Conservation (phyloP, 1,140 invertebrate species). For the Parasteatoda tepidariorum region DNA sequence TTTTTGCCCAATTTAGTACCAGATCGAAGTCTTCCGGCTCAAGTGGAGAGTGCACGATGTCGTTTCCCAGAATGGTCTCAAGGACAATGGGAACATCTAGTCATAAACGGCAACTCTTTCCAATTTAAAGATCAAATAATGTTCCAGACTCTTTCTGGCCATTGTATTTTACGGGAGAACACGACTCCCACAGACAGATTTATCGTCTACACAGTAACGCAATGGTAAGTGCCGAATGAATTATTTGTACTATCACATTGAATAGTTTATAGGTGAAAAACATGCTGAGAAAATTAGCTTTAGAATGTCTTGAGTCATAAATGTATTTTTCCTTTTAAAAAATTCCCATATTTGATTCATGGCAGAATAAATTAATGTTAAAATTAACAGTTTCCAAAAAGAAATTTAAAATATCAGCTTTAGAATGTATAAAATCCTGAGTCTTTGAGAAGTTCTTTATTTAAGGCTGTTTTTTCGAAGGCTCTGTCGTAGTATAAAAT, state of each 20-base stretch:
- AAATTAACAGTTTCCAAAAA: no score
- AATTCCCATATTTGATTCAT: no score
- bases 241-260: no score
- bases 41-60: constrained; percentile 63
- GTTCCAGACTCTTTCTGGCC: constrained; percentile 76
- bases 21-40: constrained; percentile 56
- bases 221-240: constrained; percentile 72
- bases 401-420: no score
- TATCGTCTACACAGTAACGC: constrained; percentile 72
- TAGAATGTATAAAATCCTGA: no score
- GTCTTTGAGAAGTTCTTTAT: no score
- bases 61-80: constrained; percentile 78
- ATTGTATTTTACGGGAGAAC: constrained; percentile 69
- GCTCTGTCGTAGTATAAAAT: no score
- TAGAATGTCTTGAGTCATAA: no score
- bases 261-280: no score
- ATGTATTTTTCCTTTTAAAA: no score
- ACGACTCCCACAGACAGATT: constrained; percentile 69
- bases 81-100: constrained; percentile 75
- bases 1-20: constrained; percentile 44
- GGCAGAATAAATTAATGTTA: neutral
- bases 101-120: constrained; percentile 74
- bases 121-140: constrained; percentile 74
- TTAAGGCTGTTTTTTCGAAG: no score
- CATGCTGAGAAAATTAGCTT: no score